These are phyloP conservation scores for Sinonovacula constricta DNA, from an alignment of 1,140 invertebrate species.

Conservation along the genomic window DNA sequence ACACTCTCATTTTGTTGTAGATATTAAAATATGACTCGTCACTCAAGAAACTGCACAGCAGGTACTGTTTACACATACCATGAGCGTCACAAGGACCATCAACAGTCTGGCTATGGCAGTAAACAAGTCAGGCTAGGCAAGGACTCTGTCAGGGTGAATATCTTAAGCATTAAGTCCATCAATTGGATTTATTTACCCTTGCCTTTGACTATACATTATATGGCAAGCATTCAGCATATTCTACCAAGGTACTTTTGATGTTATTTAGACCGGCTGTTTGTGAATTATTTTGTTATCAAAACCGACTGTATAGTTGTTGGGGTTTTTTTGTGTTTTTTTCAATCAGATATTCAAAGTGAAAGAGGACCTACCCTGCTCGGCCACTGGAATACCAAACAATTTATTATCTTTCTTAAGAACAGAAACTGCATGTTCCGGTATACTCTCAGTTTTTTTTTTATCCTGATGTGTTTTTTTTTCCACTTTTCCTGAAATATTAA, in stretches of 20 bases:
- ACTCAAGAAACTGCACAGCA: constrained; percentile 98
- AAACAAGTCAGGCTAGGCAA: constrained; percentile 88
- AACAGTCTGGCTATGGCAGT: constrained; percentile 88
- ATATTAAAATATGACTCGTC: constrained; percentile 85
- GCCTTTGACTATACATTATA: neutral
- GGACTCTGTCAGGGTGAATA: constrained; percentile 92
- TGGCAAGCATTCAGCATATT: neutral
- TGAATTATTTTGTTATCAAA: too few species aligned
- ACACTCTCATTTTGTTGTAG: too few species aligned
- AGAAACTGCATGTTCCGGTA: too few species aligned
- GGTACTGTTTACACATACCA: constrained; percentile 99
- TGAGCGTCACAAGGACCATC: constrained; percentile 97
- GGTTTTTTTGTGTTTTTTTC: too few species aligned
- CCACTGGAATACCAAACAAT: too few species aligned
- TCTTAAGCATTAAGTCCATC: neutral
- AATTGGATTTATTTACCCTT: neutral
- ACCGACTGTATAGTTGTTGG: too few species aligned
- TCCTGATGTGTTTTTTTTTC: too few species aligned
- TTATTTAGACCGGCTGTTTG: neutral
- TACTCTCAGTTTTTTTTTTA: too few species aligned
- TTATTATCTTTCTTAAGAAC: too few species aligned
- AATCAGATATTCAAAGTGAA: too few species aligned
- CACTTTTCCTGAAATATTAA: too few species aligned
- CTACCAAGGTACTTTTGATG: neutral
- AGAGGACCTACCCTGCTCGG: too few species aligned